Conservation (phyloP, 2,888 invertebrate genomes). For the Acanthosoma haemorrhoidale region DNA sequence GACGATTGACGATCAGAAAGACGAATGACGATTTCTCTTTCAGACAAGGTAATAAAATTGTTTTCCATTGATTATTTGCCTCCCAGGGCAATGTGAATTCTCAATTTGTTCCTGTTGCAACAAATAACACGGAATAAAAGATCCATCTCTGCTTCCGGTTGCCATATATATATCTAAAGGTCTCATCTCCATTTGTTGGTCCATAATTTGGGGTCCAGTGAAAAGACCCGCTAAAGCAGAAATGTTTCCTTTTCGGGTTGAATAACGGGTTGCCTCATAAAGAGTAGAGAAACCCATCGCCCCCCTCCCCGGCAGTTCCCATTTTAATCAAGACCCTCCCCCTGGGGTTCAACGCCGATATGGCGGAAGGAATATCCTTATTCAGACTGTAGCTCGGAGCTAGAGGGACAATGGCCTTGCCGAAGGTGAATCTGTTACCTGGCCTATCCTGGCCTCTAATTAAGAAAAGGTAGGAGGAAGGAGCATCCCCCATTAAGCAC, state of each 20-base stretch:
- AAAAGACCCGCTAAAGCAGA: background rate
- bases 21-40: no score
- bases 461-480: background rate
- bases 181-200: slow-evolving; percentile 12
- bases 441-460: background rate
- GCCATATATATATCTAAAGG: slow-evolving; percentile 7
- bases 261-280: background rate
- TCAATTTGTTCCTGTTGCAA: no score
- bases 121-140: no score
- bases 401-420: slow-evolving; percentile 6
- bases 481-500: background rate
- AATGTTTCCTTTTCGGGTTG: background rate
- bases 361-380: slow-evolving; percentile 10
- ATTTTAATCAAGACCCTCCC: background rate
- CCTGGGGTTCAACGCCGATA: background rate
- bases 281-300: no score
- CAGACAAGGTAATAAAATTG: no score
- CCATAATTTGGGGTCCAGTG: background rate
- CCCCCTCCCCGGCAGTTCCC: no score
- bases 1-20: no score
- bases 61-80: no score
- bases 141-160: no score
- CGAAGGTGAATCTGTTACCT: no score
- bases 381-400: background rate
- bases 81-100: no score